Base-by-base conservation (phyloP, 2,888 invertebrate species). In the Plagiodera versicolora region DNA sequence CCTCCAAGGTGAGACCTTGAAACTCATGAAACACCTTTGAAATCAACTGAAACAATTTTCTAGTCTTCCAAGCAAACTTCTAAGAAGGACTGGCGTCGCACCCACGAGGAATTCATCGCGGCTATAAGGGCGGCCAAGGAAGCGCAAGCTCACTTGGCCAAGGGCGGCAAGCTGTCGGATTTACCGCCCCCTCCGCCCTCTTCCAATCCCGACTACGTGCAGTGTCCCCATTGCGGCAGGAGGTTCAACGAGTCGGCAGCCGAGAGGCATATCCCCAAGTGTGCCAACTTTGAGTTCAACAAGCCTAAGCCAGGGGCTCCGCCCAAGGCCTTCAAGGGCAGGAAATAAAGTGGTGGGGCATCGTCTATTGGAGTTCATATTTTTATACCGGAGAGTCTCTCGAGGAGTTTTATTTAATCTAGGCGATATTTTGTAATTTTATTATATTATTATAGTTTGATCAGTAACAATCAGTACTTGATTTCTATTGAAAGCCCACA, bases 61-160 rank as follows among this genome's bases (percentile, higher is more conserved):
- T 20, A 62, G 58, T 53, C 57, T 10, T 17, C 58, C 9, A 67
- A 48, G 11, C 35, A 66, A 19, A 51, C 67, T 1, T 51, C 69
- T 14, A 88, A 87, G 76, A 86, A 80, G 69, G 91, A 89, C 81
- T 98, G 98, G 98, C 85, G 95, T 2, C 87, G 89, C 77, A 92
- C 95, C 72, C 98, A 98, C 83, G 91, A 94, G 77, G 94, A 96
- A 73, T 98, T 98, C 80, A 92, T 98, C 67, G 84, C 87, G 62
- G 89, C 95, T 1, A 95, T 98, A 67, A 86, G 95, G 44, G 91
- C 94, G 6, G 98, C 98, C 2, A 95, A 94, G 77, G 87, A 87
- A 80, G 90, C 87, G 72, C 90, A 92, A 78, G 87, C 86, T 0
- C 89, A 93, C 77, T 77, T 94, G 46, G 90, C 89, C 3, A 87